Evolutionary conservation across 2,888 invertebrate species (phyloP).

Genomic region (Hartigia nigra): DNA sequence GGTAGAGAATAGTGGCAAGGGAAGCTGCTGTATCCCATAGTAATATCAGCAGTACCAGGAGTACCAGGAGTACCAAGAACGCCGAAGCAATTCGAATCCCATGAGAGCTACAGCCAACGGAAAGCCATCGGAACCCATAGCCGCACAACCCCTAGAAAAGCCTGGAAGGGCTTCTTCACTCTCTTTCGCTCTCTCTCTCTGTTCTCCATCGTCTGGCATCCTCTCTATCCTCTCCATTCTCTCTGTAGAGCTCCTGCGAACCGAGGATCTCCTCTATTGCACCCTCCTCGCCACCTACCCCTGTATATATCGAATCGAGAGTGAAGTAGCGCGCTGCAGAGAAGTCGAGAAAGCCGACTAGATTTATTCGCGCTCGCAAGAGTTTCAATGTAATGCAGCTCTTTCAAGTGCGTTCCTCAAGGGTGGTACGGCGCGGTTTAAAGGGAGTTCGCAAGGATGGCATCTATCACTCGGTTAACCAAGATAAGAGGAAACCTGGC

Average conservation of each 20-base stretch:
- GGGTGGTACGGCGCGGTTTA: constrained; percentile 13
- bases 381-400: constrained; percentile 29
- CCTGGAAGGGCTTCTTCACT: neutral
- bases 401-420: constrained; percentile 26
- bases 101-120: neutral
- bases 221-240: neutral
- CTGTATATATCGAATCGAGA: constrained; percentile 12
- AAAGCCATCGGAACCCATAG: constrained; percentile 4
- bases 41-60: neutral
- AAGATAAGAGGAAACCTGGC: constrained; percentile 45
- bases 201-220: neutral
- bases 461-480: constrained; percentile 55
- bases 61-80: neutral
- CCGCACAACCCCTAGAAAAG: constrained; percentile 6
- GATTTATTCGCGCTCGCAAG: constrained; percentile 45
- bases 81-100: constrained; percentile 5
- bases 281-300: neutral
- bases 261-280: neutral
- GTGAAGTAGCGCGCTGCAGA: constrained; percentile 15
- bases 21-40: neutral
- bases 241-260: neutral
- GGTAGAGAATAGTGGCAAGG: neutral
- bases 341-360: constrained; percentile 36
- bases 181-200: neutral
- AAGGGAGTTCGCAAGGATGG: constrained; percentile 24